Percentiles rank a stretch among this genome's conserved stretches.
These are phyloP conservation scores for Ypsolopha scabrella DNA, from an alignment of 2,888 invertebrate species.

Conservation along the genomic window DNA sequence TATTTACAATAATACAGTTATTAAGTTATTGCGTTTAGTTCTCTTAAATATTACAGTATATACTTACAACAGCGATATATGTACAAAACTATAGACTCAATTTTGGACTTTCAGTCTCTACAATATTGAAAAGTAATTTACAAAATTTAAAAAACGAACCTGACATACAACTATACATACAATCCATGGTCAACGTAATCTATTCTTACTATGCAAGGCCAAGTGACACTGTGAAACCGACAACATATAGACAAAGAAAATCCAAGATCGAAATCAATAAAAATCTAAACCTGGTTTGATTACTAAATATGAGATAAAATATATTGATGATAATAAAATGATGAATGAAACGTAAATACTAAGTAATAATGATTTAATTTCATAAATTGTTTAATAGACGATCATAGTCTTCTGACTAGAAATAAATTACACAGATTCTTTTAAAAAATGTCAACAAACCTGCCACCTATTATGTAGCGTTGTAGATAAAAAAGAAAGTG, in stretches of 20 bases:
- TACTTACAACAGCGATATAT: constrained; percentile 64
- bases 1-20: constrained; percentile 66
- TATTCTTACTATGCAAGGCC: constrained; percentile 48
- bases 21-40: constrained; percentile 57
- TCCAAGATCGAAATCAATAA: not conserved
- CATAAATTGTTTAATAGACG: constrained; percentile 42
- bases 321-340: constrained; percentile 9
- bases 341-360: constrained; percentile 11
- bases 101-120: constrained; percentile 70
- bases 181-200: not conserved
- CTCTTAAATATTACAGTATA: constrained; percentile 58
- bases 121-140: constrained; percentile 49
- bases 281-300: not conserved
- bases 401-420: constrained; percentile 65
- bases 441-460: constrained; percentile 37
- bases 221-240: constrained; percentile 27
- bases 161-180: not conserved
- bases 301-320: constrained; percentile 10
- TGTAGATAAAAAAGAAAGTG: not conserved
- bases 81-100: constrained; percentile 69
- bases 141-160: constrained; percentile 13
- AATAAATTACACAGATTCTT: constrained; percentile 49
- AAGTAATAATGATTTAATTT: constrained; percentile 22
- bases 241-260: not conserved
- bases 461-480: constrained; percentile 29